Conservation (phyloP, 2,888 invertebrate species). For the Drosophila colorata region DNA sequence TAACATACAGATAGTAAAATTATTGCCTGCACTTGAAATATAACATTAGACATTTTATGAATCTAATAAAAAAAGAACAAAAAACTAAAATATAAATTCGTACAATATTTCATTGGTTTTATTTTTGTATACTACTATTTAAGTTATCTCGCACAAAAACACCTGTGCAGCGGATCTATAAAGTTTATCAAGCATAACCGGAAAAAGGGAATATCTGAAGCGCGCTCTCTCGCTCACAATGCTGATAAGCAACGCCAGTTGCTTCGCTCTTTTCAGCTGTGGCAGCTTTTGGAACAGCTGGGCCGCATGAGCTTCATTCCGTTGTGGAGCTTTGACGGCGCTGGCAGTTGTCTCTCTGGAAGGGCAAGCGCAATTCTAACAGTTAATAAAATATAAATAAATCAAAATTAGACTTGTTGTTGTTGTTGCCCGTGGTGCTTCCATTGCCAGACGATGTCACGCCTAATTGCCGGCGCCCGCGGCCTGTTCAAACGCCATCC, state of each 20-base stretch:
- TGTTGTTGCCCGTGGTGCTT: slow-evolving; percentile 1
- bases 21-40: background rate
- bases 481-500: slow-evolving; percentile 86
- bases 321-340: slow-evolving; percentile 57
- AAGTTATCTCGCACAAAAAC: background rate
- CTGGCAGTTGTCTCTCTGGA: slow-evolving; percentile 50
- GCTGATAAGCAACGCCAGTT: slow-evolving; percentile 31
- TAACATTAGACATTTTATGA: background rate
- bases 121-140: background rate
- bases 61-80: background rate
- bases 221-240: slow-evolving; percentile 8
- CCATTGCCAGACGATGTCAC: slow-evolving; percentile 61
- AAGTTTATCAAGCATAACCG: slow-evolving; percentile 18
- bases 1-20: slow-evolving; percentile 25
- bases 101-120: background rate
- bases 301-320: slow-evolving; percentile 47
- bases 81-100: background rate
- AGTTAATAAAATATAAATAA: slow-evolving; percentile 45
- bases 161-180: slow-evolving; percentile 12
- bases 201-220: slow-evolving; percentile 28
- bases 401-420: slow-evolving; percentile 42
- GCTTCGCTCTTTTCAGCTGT: slow-evolving; percentile 10
- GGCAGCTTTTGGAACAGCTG: slow-evolving; percentile 69
- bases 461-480: slow-evolving; percentile 61
- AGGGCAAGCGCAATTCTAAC: slow-evolving; percentile 40